These are phyloP conservation scores for Meloidogyne chitwoodi DNA, from an alignment of 1,140 invertebrate species.

Conservation along the genomic window DNA sequence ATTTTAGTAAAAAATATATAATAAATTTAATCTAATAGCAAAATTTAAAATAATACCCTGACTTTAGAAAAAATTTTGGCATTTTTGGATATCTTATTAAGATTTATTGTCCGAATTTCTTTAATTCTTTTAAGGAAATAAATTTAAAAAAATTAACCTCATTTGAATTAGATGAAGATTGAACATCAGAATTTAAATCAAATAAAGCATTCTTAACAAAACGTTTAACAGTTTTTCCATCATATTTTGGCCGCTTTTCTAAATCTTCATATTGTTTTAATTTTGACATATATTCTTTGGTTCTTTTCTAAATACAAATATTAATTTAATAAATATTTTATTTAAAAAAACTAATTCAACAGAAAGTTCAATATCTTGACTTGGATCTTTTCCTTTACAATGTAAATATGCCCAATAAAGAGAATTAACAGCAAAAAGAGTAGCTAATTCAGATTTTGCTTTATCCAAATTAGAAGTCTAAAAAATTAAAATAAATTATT, in stretches of 20 bases:
- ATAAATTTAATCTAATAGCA: too few relatives aligned
- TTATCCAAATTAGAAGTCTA: not conserved
- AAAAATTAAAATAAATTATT: not conserved
- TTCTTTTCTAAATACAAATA: conserved; percentile 3
- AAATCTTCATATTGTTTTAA: conserved; percentile 7
- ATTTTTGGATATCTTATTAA: too few relatives aligned
- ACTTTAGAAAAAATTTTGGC: too few relatives aligned
- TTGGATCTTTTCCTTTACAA: conserved; percentile 12
- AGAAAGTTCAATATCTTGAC: not conserved
- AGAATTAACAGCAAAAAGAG: conserved; percentile 9
- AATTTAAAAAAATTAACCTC: too few relatives aligned
- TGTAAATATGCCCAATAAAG: conserved; percentile 9
- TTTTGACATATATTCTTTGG: conserved; percentile 13
- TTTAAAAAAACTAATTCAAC: conserved; percentile 3
- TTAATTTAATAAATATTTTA: not conserved
- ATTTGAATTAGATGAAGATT: not conserved
- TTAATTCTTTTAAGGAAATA: too few relatives aligned
- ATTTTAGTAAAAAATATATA: too few relatives aligned
- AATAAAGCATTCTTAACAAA: conserved; percentile 10
- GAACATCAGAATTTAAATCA: not conserved
- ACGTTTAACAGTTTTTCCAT: conserved; percentile 2
- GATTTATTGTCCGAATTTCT: too few relatives aligned
- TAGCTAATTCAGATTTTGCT: not conserved
- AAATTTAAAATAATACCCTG: too few relatives aligned
- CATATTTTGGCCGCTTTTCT: conserved; percentile 12